Percentiles rank a stretch among this genome's conserved stretches.
Evolutionary conservation across 2,888 invertebrate genomes (phyloP).

Genomic region (Deroplatys truncata): DNA sequence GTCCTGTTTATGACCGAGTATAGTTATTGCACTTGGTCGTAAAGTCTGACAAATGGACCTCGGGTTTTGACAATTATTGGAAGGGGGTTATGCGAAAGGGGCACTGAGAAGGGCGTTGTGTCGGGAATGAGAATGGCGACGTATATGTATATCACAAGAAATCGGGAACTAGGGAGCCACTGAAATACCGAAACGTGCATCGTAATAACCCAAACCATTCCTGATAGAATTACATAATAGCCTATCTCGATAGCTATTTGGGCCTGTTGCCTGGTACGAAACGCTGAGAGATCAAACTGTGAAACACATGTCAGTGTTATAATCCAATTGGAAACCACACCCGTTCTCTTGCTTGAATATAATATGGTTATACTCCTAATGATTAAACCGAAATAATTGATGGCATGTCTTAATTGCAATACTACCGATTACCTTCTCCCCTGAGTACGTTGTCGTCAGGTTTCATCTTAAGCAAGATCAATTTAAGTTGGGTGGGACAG

Average conservation of each 20-base stretch:
- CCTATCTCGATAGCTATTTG: neutral
- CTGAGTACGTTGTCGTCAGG: neutral
- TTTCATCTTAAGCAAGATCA: neutral
- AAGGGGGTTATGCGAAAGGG: neutral
- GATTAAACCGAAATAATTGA: neutral
- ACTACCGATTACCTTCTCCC: neutral
- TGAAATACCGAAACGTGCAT: neutral
- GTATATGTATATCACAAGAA: neutral
- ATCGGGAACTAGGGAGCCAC: neutral
- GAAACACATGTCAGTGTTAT: neutral
- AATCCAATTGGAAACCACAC: neutral
- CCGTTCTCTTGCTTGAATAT: no score
- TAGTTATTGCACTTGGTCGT: neutral
- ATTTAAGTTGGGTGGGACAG: neutral
- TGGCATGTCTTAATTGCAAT: neutral
- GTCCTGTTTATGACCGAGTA: neutral
- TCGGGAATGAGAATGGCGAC: neutral
- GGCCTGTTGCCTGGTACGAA: neutral
- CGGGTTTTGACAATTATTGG: conserved; percentile 2
- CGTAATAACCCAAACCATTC: neutral
- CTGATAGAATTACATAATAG: neutral
- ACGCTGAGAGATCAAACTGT: no score
- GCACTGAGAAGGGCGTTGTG: neutral
- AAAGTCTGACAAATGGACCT: neutral
- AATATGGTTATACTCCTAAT: neutral